These are phyloP conservation scores for Pristionchus fissidentatus DNA, from an alignment of 2,888 invertebrate genomes.

Conservation along the genomic window DNA sequence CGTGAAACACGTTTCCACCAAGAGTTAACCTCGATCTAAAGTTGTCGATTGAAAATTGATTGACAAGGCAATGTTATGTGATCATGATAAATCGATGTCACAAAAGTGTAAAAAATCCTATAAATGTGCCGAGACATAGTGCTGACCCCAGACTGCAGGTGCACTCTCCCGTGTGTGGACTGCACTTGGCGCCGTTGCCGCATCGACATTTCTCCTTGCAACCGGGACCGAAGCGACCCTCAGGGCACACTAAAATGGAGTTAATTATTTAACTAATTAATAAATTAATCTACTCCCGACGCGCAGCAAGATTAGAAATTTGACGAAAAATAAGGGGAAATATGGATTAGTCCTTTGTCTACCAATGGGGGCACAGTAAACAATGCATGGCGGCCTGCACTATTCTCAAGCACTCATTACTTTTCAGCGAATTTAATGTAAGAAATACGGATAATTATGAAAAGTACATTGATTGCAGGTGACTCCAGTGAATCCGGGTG, in stretches of 20 bases:
- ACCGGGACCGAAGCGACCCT: constrained; percentile 69
- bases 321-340: no score
- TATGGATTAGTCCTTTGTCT: no score
- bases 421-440: not conserved
- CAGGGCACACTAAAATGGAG: constrained; percentile 63
- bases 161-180: constrained; percentile 68
- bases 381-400: no score
- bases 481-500: constrained; percentile 79
- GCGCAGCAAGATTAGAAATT: no score
- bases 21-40: no score
- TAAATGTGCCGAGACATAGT: not conserved
- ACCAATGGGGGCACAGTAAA: no score
- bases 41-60: no score
- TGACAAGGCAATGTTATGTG: no score
- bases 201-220: constrained; percentile 74
- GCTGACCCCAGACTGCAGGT: constrained; percentile 55
- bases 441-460: not conserved
- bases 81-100: not conserved
- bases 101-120: not conserved
- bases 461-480: constrained; percentile 59
- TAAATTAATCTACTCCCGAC: not conserved
- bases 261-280: not conserved
- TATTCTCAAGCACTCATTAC: no score
- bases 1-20: no score
- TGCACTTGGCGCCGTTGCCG: constrained; percentile 68